Base-by-base conservation (phyloP, 2,888 invertebrate genomes). In the Acrobasis repandana region DNA sequence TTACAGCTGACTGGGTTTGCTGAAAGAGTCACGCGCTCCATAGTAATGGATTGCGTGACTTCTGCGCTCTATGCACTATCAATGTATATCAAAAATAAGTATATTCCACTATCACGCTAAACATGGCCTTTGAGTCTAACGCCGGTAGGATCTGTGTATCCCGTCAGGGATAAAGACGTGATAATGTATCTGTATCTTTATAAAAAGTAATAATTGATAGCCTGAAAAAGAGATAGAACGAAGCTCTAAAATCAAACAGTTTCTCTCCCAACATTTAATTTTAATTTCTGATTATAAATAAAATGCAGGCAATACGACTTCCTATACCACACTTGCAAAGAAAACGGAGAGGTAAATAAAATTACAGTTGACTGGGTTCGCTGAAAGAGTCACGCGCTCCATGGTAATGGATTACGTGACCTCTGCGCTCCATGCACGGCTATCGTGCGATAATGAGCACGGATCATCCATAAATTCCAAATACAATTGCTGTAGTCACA, bases 371-470 rank as follows among this genome's bases (percentile, higher is more conserved):
- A 70, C 71, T 67, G 71, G 69, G 67, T 72, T 65, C 63, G 64
- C 67, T 68, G 74, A 75, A 77, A 78, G 75, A 80, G 82, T 79
- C 85, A 86, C 86, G 86, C 77, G 73, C 77, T 63, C 72, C 76
- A 75, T 80, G 72, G 82, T 88, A 88, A 88, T 88, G 87, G 86
- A 85, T 85, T 88, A 88, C 88, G 88, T 88, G 88, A 80, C 76
- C 76, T 69, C 20, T 61, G 61, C 47, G 43, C 62, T 61, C 47
- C 60, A 52, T 52, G 46, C 60, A 52, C 28, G 60, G 33, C 51
- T 46, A 60, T 46, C 60, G 46, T 52, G 56, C 43, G 43, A 56
- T 56, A 56, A 56, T 60, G 60, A 60, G 60, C 60, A 60, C 52
- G 52, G 60, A 52, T 52, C 51, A 52, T 52, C 60, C 51, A 60